Percentiles rank a stretch among this genome's conserved stretches.
phyloP scores from a whole-genome alignment of 2,888 invertebrate species.

The Eristalis intricaria region DNA sequence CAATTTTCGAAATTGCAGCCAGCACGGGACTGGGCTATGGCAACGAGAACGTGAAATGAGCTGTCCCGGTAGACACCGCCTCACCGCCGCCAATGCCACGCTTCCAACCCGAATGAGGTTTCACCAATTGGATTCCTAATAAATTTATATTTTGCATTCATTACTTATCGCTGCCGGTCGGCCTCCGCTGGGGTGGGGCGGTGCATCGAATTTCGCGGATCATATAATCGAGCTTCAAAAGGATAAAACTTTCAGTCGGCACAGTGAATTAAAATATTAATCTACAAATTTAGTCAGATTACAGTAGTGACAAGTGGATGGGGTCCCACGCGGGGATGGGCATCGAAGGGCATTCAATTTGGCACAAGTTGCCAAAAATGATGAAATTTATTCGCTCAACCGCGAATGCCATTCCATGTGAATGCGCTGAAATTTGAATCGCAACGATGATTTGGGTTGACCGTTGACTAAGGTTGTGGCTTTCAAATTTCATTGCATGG shows the following conservation, averaged over 20 bases:
- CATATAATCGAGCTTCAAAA: conserved; percentile 37
- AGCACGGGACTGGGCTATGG: conserved; percentile 13
- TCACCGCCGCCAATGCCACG: neutral
- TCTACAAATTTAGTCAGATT: conserved; percentile 25
- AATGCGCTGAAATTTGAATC: conserved; percentile 32
- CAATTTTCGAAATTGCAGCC: conserved; percentile 66
- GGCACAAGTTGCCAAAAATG: neutral
- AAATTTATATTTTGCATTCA: conserved; percentile 62
- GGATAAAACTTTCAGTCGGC: conserved; percentile 20
- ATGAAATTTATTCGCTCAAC: conserved; percentile 39
- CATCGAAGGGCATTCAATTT: conserved; percentile 1
- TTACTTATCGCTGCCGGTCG: conserved; percentile 45
- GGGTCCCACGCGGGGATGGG: neutral
- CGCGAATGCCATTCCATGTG: conserved; percentile 48
- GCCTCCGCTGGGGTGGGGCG: neutral
- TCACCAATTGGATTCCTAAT: conserved; percentile 61
- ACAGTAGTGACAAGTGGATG: neutral
- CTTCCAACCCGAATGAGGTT: conserved; percentile 30
- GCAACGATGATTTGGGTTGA: conserved; percentile 5
- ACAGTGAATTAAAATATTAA: conserved; percentile 37
- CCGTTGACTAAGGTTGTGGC: neutral
- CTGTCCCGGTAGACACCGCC: neutral
- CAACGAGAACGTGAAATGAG: conserved; percentile 4
- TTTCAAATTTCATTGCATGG: neutral
- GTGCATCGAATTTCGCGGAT: conserved; percentile 38